A percentile compares a stretch with the other conserved stretches of the same genome.
Conservation (phyloP, 30 jellyfish, hydroid and myxozoan genomes). For the Hydractinia echinata region DNA sequence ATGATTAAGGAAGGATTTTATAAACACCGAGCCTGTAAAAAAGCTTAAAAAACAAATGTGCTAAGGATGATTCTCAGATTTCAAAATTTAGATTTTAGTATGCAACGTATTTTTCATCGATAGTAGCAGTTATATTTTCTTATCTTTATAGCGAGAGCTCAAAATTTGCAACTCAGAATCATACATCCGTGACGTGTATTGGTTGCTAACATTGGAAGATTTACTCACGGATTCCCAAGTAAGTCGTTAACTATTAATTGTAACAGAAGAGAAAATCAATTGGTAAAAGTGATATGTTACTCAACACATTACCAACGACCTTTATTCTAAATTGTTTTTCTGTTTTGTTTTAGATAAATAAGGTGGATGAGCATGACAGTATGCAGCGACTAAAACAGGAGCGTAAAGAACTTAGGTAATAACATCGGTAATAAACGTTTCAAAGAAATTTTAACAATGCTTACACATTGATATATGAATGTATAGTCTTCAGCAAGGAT, state of each 20-base stretch:
- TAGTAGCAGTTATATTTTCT: not conserved
- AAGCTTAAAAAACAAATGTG: too few species aligned
- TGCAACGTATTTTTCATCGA: too few species aligned
- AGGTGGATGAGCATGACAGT: not conserved
- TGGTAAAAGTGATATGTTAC: not conserved
- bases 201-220: slow-evolving; percentile 71
- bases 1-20: too few species aligned
- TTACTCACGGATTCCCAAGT: slow-evolving; percentile 87
- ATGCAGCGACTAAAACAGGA: not conserved
- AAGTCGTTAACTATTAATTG: not conserved
- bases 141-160: slow-evolving; percentile 65
- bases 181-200: slow-evolving; percentile 60
- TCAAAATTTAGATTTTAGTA: too few species aligned
- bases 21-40: too few species aligned
- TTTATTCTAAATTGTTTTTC: not conserved
- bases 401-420: too few species aligned
- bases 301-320: not conserved
- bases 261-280: not conserved
- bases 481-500: too few species aligned
- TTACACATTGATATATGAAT: too few species aligned
- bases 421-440: too few species aligned
- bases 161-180: slow-evolving; percentile 61
- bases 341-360: not conserved
- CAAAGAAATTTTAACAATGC: too few species aligned
- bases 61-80: too few species aligned